A percentile compares a stretch with the other conserved stretches of the same genome.
These are phyloP conservation scores for Falco naumanni DNA, from an alignment of 2,797 vertebrate species.

Conservation along the genomic window DNA sequence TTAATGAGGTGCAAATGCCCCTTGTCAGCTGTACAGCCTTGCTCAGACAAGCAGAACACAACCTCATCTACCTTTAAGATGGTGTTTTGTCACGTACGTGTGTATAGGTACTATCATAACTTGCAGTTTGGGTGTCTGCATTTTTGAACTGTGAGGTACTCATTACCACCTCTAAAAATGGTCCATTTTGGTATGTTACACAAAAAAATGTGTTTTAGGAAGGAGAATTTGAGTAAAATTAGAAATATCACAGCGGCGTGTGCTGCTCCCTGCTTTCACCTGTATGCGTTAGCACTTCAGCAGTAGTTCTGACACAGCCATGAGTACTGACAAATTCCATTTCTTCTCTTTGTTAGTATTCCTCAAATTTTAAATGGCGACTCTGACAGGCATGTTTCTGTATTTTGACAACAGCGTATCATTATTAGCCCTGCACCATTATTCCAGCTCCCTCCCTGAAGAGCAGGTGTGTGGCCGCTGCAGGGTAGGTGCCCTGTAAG, in stretches of 20 bases:
- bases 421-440: not conserved
- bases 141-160: not conserved
- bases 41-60: not conserved
- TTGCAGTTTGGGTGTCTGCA: not conserved
- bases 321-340: not conserved
- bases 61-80: no score
- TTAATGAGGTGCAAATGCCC: not conserved
- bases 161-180: not conserved
- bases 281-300: not conserved
- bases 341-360: not conserved
- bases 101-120: not conserved
- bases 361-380: not conserved
- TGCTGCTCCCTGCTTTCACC: not conserved
- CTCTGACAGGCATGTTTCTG: not conserved
- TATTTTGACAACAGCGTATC: not conserved
- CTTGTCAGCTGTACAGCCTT: not conserved
- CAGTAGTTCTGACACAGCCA: not conserved
- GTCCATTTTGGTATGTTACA: not conserved
- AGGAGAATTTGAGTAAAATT: not conserved
- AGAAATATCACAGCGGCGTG: not conserved
- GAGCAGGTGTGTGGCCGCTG: not conserved
- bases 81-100: no score
- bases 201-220: not conserved
- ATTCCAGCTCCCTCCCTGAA: not conserved
- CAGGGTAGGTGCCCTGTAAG: not conserved